These are phyloP conservation scores for Periparus ater DNA, from an alignment of 2,797 vertebrate genomes.

Conservation along the genomic window DNA sequence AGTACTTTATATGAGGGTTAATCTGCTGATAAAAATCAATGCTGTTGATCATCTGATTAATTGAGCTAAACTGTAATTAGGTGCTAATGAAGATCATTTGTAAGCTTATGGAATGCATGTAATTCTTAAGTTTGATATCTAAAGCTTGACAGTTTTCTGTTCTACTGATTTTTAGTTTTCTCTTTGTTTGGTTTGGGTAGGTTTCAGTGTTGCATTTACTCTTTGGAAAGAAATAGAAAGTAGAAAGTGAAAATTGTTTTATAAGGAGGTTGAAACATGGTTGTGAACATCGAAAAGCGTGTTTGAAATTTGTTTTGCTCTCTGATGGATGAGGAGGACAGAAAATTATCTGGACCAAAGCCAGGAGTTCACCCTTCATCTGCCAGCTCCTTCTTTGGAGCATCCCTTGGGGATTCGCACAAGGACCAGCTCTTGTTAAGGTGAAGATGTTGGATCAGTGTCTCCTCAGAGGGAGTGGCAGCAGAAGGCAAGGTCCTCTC, in stretches of 20 bases:
- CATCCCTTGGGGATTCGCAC: not conserved
- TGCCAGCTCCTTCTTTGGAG: not conserved
- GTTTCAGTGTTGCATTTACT: not conserved
- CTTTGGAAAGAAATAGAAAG: not conserved
- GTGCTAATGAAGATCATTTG: conserved; percentile 58
- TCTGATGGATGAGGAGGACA: not conserved
- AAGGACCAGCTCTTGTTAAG: fast-evolving
- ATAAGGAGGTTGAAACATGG: fast-evolving
- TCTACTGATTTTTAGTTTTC: not conserved
- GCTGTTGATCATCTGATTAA: conserved; percentile 54
- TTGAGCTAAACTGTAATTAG: conserved; percentile 59
- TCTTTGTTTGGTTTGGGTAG: not conserved
- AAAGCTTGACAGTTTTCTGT: not conserved
- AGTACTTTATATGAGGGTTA: conserved; percentile 3
- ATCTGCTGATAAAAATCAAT: conserved; percentile 63
- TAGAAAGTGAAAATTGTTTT: not conserved
- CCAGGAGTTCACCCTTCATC: not conserved
- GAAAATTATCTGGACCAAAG: not conserved
- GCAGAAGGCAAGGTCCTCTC: not conserved
- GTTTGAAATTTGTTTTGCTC: not conserved
- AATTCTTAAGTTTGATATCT: conserved; percentile 38
- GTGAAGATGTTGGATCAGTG: no score
- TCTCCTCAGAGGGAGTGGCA: no score
- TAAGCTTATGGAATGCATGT: conserved; percentile 16
- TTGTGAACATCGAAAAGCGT: not conserved